These are phyloP conservation scores for Blera fallax DNA, from an alignment of 2,888 invertebrate species.

Conservation along the genomic window DNA sequence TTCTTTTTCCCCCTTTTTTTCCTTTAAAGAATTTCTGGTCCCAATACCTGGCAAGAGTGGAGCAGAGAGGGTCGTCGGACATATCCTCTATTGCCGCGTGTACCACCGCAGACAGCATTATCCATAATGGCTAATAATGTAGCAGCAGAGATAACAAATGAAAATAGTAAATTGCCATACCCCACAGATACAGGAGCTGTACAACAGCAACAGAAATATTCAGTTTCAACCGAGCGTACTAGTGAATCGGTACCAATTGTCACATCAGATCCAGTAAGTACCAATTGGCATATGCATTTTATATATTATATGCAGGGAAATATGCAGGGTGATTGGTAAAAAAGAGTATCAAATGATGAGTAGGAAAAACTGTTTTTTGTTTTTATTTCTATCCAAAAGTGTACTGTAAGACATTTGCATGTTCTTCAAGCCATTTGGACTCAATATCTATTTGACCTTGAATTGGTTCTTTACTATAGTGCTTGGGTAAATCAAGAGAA, in stretches of 20 bases:
- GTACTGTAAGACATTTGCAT: not conserved
- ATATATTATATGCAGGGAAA: not conserved
- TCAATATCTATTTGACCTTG: not conserved
- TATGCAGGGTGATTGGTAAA: not conserved
- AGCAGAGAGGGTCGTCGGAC: slow-evolving; percentile 92
- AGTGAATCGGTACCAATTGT: slow-evolving; percentile 74
- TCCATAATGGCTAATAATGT: slow-evolving; percentile 92
- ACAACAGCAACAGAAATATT: slow-evolving; percentile 67
- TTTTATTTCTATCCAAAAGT: not conserved
- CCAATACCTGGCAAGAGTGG: slow-evolving; percentile 89
- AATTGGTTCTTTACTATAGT: too few species aligned
- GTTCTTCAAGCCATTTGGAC: not conserved
- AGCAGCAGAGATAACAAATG: slow-evolving; percentile 85
- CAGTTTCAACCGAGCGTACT: slow-evolving; percentile 13
- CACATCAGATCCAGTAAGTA: slow-evolving; percentile 81
- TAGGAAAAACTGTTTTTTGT: not conserved
- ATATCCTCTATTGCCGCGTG: slow-evolving; percentile 91
- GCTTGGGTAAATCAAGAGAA: too few species aligned
- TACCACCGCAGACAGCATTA: slow-evolving; percentile 92
- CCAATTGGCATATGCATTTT: slow-evolving; percentile 3
- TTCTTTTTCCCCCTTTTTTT: slow-evolving; percentile 15
- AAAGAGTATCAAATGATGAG: not conserved
- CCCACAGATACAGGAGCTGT: slow-evolving; percentile 82
- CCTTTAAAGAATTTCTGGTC: slow-evolving; percentile 84
- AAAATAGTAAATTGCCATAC: slow-evolving; percentile 84